These are phyloP conservation scores for Pseudomyrmex concolor DNA, from an alignment of 1,140 invertebrate genomes.

Conservation along the genomic window DNA sequence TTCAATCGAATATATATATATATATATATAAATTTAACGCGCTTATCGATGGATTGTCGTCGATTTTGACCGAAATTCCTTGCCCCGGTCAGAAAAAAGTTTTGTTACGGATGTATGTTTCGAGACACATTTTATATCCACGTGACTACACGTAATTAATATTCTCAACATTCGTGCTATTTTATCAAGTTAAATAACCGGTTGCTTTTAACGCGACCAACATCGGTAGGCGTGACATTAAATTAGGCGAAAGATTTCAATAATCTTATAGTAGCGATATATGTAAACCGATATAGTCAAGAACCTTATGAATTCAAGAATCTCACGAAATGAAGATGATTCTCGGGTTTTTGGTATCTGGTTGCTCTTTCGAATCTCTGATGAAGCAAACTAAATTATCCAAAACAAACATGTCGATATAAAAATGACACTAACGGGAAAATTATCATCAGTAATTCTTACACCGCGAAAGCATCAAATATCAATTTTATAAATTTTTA, in stretches of 20 bases:
- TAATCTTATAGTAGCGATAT: neutral
- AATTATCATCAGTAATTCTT: too few relatives aligned
- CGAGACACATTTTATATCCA: neutral
- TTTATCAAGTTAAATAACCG: neutral
- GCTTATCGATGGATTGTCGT: conserved; percentile 43
- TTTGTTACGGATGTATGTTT: neutral
- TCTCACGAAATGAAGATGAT: too few relatives aligned
- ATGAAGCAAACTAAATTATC: too few relatives aligned
- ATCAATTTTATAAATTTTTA: neutral
- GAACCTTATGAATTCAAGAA: too few relatives aligned
- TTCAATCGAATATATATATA: conserved; percentile 50
- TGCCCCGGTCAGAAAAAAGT: conserved; percentile 4
- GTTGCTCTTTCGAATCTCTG: too few relatives aligned
- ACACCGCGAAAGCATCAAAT: neutral
- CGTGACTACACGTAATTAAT: conserved; percentile 24
- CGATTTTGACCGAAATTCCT: conserved; percentile 27
- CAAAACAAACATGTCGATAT: too few relatives aligned
- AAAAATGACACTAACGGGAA: neutral
- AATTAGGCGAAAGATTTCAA: neutral
- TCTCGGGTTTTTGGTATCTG: too few relatives aligned
- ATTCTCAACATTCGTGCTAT: conserved; percentile 6
- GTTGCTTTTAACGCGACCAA: neutral
- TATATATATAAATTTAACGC: conserved; percentile 45
- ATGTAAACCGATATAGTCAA: too few relatives aligned
- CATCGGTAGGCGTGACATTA: neutral